Evolutionary conservation across 2,113 vertebrate species (phyloP), one percentile per base, ranked within the genome.

Genomic region (Epinephelus fuscoguttatus): DNA sequence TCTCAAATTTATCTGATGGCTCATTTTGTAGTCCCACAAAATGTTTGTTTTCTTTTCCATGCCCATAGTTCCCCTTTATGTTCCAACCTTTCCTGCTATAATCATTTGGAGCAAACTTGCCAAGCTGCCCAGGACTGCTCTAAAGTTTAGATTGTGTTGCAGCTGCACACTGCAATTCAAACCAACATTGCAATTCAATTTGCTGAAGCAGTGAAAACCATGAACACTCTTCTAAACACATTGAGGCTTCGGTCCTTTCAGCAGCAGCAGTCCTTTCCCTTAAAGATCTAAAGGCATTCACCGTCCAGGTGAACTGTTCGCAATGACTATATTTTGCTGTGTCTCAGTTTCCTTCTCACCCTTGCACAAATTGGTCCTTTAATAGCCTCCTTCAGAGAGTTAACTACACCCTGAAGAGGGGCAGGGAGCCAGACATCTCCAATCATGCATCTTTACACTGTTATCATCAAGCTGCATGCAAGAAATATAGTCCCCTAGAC

Each of bases 361-460:
- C 57, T 3, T 25, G 52, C 5, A 72, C 70, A 90, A 84, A 80
- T 70, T 53, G 53, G 30, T 49, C 67, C 25, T 57, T 70, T 82
- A 85, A 91, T 60, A 78, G 59, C 18, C 17, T 0, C 61, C 30
- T 82, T 66, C 80, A 80, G 37, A 47, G 49, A 66, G 9, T 62
- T 33, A 73, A 77, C 23, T 69, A 67, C 68, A 68, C 19, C 50
- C 52, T 14, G 37, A 27, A 45, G 27, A 80, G 57, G 8, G 40
- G 50, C 23, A 52, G 21, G 19, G 50, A 67, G 27, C 40, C 68
- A 21, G 62, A 62, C 57, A 52, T 25, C 40, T 73, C 59, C 72
- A 84, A 23, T 82, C 40, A 69, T 42, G 47, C 27, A 50, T 70
- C 70, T 18, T 45, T 45, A 45, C 42, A 45, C 42, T 73, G 68